phyloP scores from a whole-genome alignment of 1,140 invertebrate species.

The Eciton burchellii region DNA sequence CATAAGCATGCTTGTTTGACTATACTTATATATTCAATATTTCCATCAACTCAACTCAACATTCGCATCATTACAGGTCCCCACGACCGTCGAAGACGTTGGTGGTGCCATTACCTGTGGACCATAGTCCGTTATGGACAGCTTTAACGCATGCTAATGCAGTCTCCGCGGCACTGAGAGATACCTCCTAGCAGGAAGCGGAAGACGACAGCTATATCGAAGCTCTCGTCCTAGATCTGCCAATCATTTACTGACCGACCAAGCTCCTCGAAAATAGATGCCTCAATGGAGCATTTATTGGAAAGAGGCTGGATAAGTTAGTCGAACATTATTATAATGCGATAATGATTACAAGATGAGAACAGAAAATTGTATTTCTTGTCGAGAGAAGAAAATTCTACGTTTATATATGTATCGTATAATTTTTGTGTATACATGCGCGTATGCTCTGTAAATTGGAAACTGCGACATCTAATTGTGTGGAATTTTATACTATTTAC shows the following conservation, averaged over 20 bases:
- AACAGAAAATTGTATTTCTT: slow-evolving; percentile 5
- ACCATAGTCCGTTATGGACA: slow-evolving; percentile 88
- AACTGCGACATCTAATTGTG: not conserved
- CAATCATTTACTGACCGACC: slow-evolving; percentile 82
- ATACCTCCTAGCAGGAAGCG: slow-evolving; percentile 85
- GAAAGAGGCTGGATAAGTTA: not conserved
- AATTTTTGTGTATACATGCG: not conserved
- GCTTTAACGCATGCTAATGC: slow-evolving; percentile 88
- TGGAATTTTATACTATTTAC: slow-evolving; percentile 64
- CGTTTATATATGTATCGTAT: not conserved
- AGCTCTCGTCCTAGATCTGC: slow-evolving; percentile 87
- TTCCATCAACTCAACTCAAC: no score
- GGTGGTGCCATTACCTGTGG: slow-evolving; percentile 79
- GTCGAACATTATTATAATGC: slow-evolving; percentile 19
- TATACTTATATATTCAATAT: not conserved
- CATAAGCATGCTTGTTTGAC: no score
- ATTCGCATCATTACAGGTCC: slow-evolving; percentile 74
- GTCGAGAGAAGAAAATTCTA: slow-evolving; percentile 22
- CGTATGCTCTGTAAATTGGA: not conserved
- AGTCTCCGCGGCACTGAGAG: slow-evolving; percentile 82
- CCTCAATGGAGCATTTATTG: not conserved
- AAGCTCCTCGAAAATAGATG: slow-evolving; percentile 3
- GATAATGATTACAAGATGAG: not conserved
- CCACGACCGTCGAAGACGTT: slow-evolving; percentile 78
- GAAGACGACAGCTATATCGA: slow-evolving; percentile 85